Conservation (phyloP, 2,888 invertebrate genomes). For the Horisme vitalbata region DNA sequence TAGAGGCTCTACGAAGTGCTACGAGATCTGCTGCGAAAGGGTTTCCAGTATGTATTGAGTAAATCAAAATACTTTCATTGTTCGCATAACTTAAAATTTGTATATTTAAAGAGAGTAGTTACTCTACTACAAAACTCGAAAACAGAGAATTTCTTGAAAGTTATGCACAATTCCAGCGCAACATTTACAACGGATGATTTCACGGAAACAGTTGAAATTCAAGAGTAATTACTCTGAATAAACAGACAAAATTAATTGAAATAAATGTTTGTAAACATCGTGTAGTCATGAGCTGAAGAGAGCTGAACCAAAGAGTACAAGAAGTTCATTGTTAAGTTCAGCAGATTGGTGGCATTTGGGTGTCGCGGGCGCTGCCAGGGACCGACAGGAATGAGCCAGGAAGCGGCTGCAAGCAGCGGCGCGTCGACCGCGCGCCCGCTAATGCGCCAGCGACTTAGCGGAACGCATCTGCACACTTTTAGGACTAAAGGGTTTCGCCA, state of each 20-base stretch:
- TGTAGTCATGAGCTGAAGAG: conserved; percentile 44
- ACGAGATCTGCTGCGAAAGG: conserved; percentile 1
- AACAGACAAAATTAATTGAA: conserved; percentile 53
- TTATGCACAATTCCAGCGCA: conserved; percentile 2
- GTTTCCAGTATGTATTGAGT: not conserved
- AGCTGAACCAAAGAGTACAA: conserved; percentile 58
- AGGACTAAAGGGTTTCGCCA: conserved; percentile 65
- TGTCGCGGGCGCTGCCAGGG: conserved; percentile 58
- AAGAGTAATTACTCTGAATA: conserved; percentile 34
- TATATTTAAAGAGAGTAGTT: not conserved
- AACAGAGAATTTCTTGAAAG: not conserved
- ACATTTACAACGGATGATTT: conserved; percentile 6
- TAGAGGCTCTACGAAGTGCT: conserved; percentile 20
- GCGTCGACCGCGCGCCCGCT: conserved; percentile 33
- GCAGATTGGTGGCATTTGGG: conserved; percentile 50
- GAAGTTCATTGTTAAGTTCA: conserved; percentile 80
- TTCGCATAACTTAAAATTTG: not conserved
- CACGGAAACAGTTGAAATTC: conserved; percentile 16
- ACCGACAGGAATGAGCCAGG: conserved; percentile 60
- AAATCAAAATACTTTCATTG: not conserved
- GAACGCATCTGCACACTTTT: conserved; percentile 30
- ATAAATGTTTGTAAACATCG: conserved; percentile 72
- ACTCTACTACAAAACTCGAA: not conserved
- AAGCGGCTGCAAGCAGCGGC: conserved; percentile 48
- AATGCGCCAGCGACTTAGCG: conserved; percentile 28